Percentiles rank a stretch among this genome's conserved stretches.
These are phyloP conservation scores for Furcula furcula DNA, from an alignment of 2,888 invertebrate species.

Conservation along the genomic window DNA sequence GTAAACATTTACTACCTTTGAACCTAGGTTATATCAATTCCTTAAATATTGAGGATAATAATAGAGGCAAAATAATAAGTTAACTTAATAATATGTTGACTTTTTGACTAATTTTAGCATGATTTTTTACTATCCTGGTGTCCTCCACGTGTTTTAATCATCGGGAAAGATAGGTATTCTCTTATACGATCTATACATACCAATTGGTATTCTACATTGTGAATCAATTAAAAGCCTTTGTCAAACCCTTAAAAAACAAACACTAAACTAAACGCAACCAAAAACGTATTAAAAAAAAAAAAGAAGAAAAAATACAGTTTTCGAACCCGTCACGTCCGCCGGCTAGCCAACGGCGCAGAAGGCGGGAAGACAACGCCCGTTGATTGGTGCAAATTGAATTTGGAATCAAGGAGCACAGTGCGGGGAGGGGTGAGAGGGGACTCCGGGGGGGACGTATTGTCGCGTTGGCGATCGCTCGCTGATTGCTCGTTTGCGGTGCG, in stretches of 20 bases:
- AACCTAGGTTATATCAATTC: too few relatives aligned
- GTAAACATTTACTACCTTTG: too few relatives aligned
- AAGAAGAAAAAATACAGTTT: conserved; percentile 32
- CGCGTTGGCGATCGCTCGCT: conserved; percentile 80
- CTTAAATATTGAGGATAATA: too few relatives aligned
- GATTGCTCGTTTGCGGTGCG: conserved; percentile 80
- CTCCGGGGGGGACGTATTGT: conserved; percentile 60
- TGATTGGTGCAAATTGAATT: conserved; percentile 82
- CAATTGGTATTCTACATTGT: too few relatives aligned
- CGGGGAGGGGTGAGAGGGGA: conserved; percentile 16
- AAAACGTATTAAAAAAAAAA: conserved; percentile 14
- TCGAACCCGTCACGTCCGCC: conserved; percentile 61
- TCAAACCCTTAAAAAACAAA: background rate
- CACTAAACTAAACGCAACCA: conserved; percentile 20
- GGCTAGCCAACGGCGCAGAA: conserved; percentile 55
- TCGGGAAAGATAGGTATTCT: too few relatives aligned
- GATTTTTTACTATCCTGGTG: too few relatives aligned
- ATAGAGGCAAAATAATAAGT: too few relatives aligned
- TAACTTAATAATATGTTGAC: too few relatives aligned
- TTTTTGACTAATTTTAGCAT: too few relatives aligned
- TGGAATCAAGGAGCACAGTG: conserved; percentile 65
- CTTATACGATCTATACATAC: too few relatives aligned
- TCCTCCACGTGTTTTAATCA: too few relatives aligned
- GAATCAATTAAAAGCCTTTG: background rate
- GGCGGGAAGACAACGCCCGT: conserved; percentile 79